A percentile compares a stretch with the other conserved stretches of the same genome.
These are phyloP conservation scores for Dryobates pubescens DNA, from an alignment of 2,797 vertebrate species.

Conservation along the genomic window DNA sequence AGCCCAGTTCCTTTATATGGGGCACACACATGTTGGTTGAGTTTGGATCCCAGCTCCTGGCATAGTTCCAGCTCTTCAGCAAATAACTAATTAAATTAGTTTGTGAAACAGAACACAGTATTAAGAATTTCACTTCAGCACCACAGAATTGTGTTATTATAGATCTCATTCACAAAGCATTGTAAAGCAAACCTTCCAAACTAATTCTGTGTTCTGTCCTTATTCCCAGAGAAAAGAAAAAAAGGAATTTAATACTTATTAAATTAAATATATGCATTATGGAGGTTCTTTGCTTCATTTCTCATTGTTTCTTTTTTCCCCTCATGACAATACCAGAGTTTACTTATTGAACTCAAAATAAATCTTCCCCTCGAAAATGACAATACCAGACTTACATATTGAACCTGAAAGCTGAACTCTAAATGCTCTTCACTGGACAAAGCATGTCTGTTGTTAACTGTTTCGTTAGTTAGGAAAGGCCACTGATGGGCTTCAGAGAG, in stretches of 20 bases:
- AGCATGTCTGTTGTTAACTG: not conserved
- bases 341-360: not conserved
- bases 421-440: not conserved
- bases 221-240: not conserved
- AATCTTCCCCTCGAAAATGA: not conserved
- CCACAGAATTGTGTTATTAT: not conserved
- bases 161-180: not conserved
- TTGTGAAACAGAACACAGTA: slow-evolving; percentile 11
- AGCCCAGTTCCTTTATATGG: not conserved
- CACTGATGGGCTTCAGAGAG: not conserved
- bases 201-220: not conserved
- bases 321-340: not conserved
- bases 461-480: not conserved
- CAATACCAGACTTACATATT: not conserved
- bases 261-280: not conserved
- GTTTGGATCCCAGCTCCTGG: not conserved
- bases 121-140: not conserved
- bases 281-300: not conserved
- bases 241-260: not conserved
- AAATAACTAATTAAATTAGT: slow-evolving; percentile 27
- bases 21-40: not conserved
- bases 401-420: not conserved
- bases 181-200: not conserved
- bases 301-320: not conserved
- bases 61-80: not conserved